phyloP scores from a whole-genome alignment of 2,113 vertebrate species.

The Nothocercus nigrocapillus region DNA sequence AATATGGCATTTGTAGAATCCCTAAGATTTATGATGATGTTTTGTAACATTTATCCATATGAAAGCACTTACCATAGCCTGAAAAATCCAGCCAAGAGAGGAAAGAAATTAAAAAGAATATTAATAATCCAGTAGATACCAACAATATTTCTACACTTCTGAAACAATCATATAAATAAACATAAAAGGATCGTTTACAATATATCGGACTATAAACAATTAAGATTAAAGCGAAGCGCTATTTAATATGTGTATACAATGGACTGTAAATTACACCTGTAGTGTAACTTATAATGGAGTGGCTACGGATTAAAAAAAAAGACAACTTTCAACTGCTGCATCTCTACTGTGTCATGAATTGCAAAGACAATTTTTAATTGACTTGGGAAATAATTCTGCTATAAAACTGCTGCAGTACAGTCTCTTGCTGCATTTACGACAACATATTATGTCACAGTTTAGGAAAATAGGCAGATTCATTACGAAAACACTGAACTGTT shows the following conservation, averaged over 20 bases:
- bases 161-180: neutral
- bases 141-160: neutral
- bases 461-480: neutral
- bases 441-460: neutral
- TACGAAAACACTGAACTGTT: neutral
- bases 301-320: neutral
- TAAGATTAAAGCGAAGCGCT: neutral
- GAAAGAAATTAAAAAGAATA: conserved; percentile 60
- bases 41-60: neutral
- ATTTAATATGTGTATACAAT: neutral
- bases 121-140: conserved; percentile 31
- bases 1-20: neutral
- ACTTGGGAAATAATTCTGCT: neutral
- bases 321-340: neutral
- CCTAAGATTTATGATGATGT: neutral
- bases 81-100: conserved; percentile 64
- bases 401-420: neutral
- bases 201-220: neutral
- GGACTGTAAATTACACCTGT: neutral
- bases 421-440: neutral
- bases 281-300: neutral
- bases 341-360: neutral
- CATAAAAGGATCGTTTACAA: neutral
- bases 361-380: neutral
- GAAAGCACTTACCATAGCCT: conserved; percentile 82